A percentile compares a stretch with the other conserved stretches of the same genome.
phyloP scores from a whole-genome alignment of 2,888 invertebrate species.

The Sepioteuthis lessoniana region DNA sequence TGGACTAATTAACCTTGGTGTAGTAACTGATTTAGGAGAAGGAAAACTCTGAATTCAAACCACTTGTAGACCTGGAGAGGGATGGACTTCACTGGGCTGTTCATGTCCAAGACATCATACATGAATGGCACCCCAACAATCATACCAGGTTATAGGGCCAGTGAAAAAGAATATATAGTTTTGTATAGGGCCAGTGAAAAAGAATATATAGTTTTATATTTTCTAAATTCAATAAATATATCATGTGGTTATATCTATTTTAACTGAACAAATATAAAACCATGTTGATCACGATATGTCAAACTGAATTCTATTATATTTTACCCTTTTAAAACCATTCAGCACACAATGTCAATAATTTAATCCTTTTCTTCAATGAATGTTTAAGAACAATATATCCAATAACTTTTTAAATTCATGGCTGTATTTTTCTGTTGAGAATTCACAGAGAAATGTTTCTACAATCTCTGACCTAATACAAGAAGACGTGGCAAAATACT shows the following conservation, averaged over 20 bases:
- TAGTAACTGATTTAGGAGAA: too few relatives aligned
- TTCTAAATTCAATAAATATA: neutral
- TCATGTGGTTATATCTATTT: neutral
- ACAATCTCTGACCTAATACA: neutral
- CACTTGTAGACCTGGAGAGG: too few relatives aligned
- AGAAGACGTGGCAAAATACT: neutral
- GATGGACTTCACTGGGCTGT: too few relatives aligned
- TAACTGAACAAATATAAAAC: neutral
- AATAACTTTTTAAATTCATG: neutral
- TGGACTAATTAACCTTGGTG: too few relatives aligned
- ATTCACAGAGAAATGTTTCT: neutral
- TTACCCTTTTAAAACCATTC: neutral
- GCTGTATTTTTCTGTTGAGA: neutral
- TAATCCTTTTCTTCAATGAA: neutral
- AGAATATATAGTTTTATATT: too few relatives aligned
- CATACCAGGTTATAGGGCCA: too few relatives aligned
- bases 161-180: too few relatives aligned
- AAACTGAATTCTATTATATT: neutral
- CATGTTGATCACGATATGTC: neutral
- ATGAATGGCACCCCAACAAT: too few relatives aligned
- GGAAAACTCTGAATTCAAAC: too few relatives aligned
- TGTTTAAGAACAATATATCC: neutral
- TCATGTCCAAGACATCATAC: too few relatives aligned
- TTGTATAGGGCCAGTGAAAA: too few relatives aligned
- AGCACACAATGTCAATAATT: neutral